Conservation (phyloP, 2,888 invertebrate genomes). For the Neoaliturus tenellus region DNA sequence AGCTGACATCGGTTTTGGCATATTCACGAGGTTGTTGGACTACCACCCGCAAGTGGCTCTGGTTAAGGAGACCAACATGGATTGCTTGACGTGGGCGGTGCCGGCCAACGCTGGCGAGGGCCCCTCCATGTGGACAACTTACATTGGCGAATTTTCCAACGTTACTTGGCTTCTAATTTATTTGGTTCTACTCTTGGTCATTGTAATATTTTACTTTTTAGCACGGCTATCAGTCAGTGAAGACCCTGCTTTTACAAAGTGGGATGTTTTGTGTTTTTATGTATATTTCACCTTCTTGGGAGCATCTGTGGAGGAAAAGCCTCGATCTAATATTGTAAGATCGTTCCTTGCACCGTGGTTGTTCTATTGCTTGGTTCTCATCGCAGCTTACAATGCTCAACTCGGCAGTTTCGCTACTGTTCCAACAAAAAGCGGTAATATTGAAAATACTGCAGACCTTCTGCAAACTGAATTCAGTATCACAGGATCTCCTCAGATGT, state of each 20-base stretch:
- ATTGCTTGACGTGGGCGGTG: slow-evolving; percentile 68
- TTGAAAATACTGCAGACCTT: slow-evolving; percentile 63
- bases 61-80: slow-evolving; percentile 66
- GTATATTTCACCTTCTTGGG: slow-evolving; percentile 59
- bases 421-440: slow-evolving; percentile 64
- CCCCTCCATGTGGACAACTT: slow-evolving; percentile 67
- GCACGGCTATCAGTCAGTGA: slow-evolving; percentile 11
- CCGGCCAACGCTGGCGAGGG: slow-evolving; percentile 66
- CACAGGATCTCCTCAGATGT: slow-evolving; percentile 64
- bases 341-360: slow-evolving; percentile 65
- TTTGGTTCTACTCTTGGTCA: slow-evolving; percentile 58
- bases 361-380: slow-evolving; percentile 64
- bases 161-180: slow-evolving; percentile 66
- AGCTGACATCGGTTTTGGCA: slow-evolving; percentile 66
- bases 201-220: slow-evolving; percentile 41
- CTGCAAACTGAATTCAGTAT: slow-evolving; percentile 64
- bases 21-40: slow-evolving; percentile 66
- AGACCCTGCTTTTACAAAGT: slow-evolving; percentile 46
- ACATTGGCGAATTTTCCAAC: slow-evolving; percentile 65
- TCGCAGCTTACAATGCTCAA: slow-evolving; percentile 63
- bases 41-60: slow-evolving; percentile 63
- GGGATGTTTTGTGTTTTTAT: slow-evolving; percentile 50
- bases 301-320: slow-evolving; percentile 62
- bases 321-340: slow-evolving; percentile 60
- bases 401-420: slow-evolving; percentile 67